Percentiles rank a stretch among this genome's conserved stretches.
Evolutionary conservation across 2,113 vertebrate species (phyloP).

Genomic region (Sylvietta virens): DNA sequence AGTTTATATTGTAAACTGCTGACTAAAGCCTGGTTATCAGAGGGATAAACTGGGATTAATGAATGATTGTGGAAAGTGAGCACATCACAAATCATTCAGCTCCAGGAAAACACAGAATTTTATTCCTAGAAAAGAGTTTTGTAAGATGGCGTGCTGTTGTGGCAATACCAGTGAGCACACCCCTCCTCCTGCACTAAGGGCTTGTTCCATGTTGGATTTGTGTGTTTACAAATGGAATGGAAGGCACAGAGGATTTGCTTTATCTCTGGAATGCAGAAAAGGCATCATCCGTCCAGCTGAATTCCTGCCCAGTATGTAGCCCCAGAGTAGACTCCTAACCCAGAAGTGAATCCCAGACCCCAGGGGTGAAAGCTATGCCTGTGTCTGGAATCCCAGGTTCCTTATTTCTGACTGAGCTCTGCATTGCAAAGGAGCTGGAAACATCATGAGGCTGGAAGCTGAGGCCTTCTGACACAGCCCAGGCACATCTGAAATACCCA

Average conservation of each 20-base stretch:
- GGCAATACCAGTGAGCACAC: rapidly evolving
- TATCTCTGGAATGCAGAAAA: not conserved
- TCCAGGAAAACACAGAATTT: not conserved
- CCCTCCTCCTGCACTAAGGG: not conserved
- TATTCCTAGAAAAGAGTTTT: not conserved
- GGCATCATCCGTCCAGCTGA: not conserved
- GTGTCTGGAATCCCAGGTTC: not conserved
- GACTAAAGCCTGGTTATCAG: not conserved
- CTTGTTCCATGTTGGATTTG: not conserved
- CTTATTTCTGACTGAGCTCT: not conserved
- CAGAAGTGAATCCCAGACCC: not conserved
- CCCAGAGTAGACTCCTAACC: not conserved
- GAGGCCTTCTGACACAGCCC: not conserved
- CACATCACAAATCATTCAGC: not conserved
- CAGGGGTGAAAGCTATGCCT: not conserved
- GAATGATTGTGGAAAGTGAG: not conserved
- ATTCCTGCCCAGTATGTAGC: not conserved
- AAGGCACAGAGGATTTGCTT: not conserved
- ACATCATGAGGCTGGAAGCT: not conserved
- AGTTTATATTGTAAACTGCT: not conserved
- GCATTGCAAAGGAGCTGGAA: not conserved
- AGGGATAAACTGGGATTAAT: not conserved
- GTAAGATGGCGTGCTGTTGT: not conserved
- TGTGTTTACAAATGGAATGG: not conserved
- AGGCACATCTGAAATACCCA: not conserved